Base-by-base conservation (phyloP, 2,888 invertebrate genomes). In the Teleiodes luculella region DNA sequence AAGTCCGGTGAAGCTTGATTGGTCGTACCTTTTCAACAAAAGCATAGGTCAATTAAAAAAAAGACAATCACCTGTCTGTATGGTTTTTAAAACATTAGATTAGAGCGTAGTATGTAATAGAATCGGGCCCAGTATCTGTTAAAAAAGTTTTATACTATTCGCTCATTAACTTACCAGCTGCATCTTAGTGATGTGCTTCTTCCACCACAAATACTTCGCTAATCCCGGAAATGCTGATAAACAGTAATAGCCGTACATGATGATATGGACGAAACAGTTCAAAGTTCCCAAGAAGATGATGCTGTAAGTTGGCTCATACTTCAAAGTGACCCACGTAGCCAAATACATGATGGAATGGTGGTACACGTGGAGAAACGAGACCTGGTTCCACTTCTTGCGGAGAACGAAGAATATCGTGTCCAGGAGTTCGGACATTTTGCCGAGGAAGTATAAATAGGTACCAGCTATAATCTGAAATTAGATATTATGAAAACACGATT, bases 381-480 rank as follows among this genome's bases (percentile, higher is more conserved):
- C 93, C 78, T 97, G 97, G 35, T 92, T 67, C 88, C 91, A 61
- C 80, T 88, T 74, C 80, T 97, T 97, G n/a, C 97, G 91, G 60
- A 96, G 81, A 3, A 97, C 95, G 78, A 97, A 97, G 84, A 97
- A 96, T 2, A 95, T 92, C 0, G 95, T 95, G 69, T 95, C 95
- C 52, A 94, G 66, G 0, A 95, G 86, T 71, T 95, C 95, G 0
- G 93, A 83, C 7, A 95, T 76, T 79, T 95, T 95, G 3, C 93
- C 93, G 57, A 93, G 81, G 73, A 94, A 93, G 72, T 94, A 95
- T 72, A 90, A 91, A 91, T 94, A 93, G 33, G 56, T 62, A 1
- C 65, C 66, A 30, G 66, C 60, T 6, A 65, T 48, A 0, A 76
- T 56, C 80, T 80, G 70, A 68, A 70, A 50, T 11, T 18, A 39